Conservation (phyloP, 2,888 invertebrate genomes). For the Agrochola lychnidis region DNA sequence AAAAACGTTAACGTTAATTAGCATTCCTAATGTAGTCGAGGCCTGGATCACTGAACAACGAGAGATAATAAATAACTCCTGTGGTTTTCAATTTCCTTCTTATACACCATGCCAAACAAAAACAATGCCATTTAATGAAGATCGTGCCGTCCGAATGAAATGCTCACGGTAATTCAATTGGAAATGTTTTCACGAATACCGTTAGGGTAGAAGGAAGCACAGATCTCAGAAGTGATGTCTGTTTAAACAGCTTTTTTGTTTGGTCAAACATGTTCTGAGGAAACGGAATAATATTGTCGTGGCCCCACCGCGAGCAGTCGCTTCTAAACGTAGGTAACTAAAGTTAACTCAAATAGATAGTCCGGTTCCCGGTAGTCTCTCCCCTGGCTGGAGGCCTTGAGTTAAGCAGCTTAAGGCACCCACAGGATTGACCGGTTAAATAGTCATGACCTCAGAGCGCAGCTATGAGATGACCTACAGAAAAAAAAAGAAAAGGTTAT, state of each 20-base stretch:
- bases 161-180: neutral
- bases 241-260: neutral
- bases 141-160: neutral
- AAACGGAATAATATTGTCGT: too few species aligned
- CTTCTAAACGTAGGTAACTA: too few species aligned
- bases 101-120: neutral
- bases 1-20: neutral
- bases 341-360: too few species aligned
- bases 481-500: too few species aligned
- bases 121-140: slow-evolving; percentile 1
- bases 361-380: too few species aligned
- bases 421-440: too few species aligned
- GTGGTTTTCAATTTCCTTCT: neutral
- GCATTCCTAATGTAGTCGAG: neutral
- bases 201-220: neutral
- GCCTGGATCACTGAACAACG: neutral
- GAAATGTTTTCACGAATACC: neutral
- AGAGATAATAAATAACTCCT: neutral
- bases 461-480: too few species aligned
- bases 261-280: too few species aligned
- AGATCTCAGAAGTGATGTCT: neutral
- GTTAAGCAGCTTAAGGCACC: too few species aligned
- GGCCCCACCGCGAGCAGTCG: too few species aligned
- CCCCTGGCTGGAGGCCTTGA: too few species aligned
- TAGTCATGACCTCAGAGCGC: too few species aligned